Base-by-base conservation (phyloP, 2,888 invertebrate species). In the Orchestes rusci region DNA sequence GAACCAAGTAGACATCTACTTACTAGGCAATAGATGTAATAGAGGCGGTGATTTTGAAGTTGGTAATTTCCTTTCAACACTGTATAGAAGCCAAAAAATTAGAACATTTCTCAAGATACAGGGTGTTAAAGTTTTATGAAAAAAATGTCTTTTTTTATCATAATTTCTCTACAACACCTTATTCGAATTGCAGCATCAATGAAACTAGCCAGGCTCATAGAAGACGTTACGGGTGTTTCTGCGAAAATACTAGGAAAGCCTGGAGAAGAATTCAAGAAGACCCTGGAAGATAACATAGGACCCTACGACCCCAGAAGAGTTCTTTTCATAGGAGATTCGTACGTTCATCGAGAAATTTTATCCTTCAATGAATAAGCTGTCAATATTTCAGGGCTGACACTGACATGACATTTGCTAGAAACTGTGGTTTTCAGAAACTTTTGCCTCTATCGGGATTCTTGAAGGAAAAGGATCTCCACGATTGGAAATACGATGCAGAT, bases 311-410 rank as follows among this genome's bases (percentile, higher is more conserved):
- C 85, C 0, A 68, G 70, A 17, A 71, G 81, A 46, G 80, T 84
- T 0, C 67, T 92, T 13, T 89, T 92, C 72, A 79, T 91, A 58
- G 92, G 92, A 28, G 92, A 92, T 63, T 80, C 84, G 78, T 84
- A 64, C 71, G 73, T 71, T 13, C 7, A 5, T 4, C 30, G 12
- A 10, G 10, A 10, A 30, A 10, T 10, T 30, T 30, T 30, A 30
- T 30, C 12, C 12, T 30, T 10, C 10, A 30, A 30, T 23, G 5
- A 23, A 5, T 23, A 23, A 23, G 5, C 10, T 23, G 5, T 5
- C 10, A 2, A 18, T 28, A 38, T 28, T 55, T 38, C 13, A 53
- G 48, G 16, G 35, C 48, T 33, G 15, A 31, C 3, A 45, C 89
- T 57, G 91, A 92, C 64, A 77, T 92, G 19, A 73, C 74, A 0